Evolutionary conservation across 2,113 vertebrate species (phyloP), one percentile per base, ranked within the genome.

Genomic region (Tupaia chinensis): DNA sequence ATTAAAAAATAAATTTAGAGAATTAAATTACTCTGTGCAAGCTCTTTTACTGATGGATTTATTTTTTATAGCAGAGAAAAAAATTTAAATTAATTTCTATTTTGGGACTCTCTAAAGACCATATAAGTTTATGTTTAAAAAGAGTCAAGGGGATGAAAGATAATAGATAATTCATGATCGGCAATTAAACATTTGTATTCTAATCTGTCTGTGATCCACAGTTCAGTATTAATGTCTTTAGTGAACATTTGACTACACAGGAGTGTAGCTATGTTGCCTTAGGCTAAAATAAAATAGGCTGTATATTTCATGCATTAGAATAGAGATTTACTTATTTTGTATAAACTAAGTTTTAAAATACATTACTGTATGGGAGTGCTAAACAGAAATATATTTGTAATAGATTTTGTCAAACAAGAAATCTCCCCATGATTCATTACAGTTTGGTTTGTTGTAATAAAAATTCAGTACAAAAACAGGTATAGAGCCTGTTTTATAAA

Each of bases 171-270:
- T 32, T 92, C 73, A 77, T 17, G 61, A 66, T 76, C 25, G 86
- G 34, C 61, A 76, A 54, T 94, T 82, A 89, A 82, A 19, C 29
- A 56, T 54, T 17, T n/a, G 54, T 78, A 10, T 85, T 84, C 17
- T 85, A 80, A 93, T 61, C 54, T 87, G 17, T n/a, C 54, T 66
- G 29, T 73, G 29, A 89, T 58, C 23, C n/a, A 63, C 54, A 83
- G 56, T 89, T 85, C 23, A 27, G 20, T 70, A 63, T 63, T 90
- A 89, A 76, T 76, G 56, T 14, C 94, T 91, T 95, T 78, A 92
- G 82, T 92, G 73, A 94, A 92, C 34, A 91, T 73, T 82, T 93
- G 56, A 94, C 44, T 44, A 44, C 44, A 44, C 56, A 89, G 84
- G 91, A 92, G 70, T 65, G 66, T n/a, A 69, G 32, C 74, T 70